phyloP scores from a whole-genome alignment of 2,113 vertebrate species.

The Salminus brasiliensis region DNA sequence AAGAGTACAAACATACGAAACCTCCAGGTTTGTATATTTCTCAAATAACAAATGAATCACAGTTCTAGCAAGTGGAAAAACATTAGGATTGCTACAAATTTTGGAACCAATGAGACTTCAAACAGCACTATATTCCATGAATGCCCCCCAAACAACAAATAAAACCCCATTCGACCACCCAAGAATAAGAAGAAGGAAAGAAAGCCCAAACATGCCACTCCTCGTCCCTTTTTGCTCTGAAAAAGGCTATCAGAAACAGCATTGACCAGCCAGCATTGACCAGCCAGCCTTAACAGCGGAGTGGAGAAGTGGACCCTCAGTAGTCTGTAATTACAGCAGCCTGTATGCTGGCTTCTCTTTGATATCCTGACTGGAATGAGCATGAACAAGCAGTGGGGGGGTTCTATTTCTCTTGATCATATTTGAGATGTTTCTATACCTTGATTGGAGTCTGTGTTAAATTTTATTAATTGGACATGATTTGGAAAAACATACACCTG shows the following conservation, averaged over 20 bases:
- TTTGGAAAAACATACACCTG: no score
- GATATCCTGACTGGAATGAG: not conserved
- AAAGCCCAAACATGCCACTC: not conserved
- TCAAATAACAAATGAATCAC: not conserved
- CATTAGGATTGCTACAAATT: not conserved
- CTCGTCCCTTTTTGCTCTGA: not conserved
- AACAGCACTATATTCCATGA: not conserved
- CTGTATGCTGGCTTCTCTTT: not conserved
- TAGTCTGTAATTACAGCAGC: not conserved
- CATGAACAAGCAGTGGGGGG: not conserved
- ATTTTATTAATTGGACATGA: no score
- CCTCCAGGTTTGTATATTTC: constrained; percentile 62
- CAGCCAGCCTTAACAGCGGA: not conserved
- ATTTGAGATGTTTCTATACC: no score
- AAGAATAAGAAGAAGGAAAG: not conserved
- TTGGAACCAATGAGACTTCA: no score
- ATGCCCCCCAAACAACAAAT: not conserved
- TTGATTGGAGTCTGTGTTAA: no score
- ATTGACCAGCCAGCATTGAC: not conserved
- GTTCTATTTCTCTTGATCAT: no score
- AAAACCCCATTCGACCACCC: not conserved
- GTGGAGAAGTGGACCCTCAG: not conserved
- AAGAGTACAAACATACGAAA: constrained; percentile 74
- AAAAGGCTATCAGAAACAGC: not conserved
- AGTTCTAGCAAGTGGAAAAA: not conserved